phyloP scores from a whole-genome alignment of 2,888 invertebrate species.

The Drosophila merina region DNA sequence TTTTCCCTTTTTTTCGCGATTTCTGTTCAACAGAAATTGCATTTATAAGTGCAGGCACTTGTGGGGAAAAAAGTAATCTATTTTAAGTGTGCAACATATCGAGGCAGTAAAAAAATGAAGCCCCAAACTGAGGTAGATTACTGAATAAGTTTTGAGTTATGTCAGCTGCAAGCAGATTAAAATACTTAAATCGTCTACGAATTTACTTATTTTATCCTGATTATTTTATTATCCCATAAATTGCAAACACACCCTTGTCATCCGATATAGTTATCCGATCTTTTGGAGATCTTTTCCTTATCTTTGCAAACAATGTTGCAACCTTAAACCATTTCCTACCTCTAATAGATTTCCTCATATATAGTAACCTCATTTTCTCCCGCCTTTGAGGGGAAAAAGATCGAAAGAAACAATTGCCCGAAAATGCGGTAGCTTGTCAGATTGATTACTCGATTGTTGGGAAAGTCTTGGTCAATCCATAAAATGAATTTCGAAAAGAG shows the following conservation, averaged over 20 bases:
- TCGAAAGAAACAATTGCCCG: constrained; percentile 47
- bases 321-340: constrained; percentile 20
- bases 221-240: background rate
- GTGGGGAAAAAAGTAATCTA: constrained; percentile 58
- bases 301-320: constrained; percentile 30
- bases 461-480: constrained; percentile 36
- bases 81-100: constrained; percentile 50
- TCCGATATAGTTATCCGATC: constrained; percentile 26
- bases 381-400: constrained; percentile 45
- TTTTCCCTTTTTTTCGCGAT: constrained; percentile 17
- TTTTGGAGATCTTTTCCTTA: background rate
- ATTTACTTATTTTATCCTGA: background rate
- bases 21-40: constrained; percentile 54
- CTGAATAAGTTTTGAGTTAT: constrained; percentile 1
- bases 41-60: constrained; percentile 45
- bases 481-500: constrained; percentile 14
- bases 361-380: constrained; percentile 34
- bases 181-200: background rate
- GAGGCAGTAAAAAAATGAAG: constrained; percentile 1
- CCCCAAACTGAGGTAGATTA: background rate
- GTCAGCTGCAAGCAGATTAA: background rate
- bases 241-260: background rate
- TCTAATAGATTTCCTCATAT: constrained; percentile 23
- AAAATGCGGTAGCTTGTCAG: constrained; percentile 43
- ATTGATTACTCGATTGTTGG: constrained; percentile 53